Percentiles rank a stretch among this genome's conserved stretches.
phyloP scores from a whole-genome alignment of 2,797 vertebrate species.

The Melopsittacus undulatus region DNA sequence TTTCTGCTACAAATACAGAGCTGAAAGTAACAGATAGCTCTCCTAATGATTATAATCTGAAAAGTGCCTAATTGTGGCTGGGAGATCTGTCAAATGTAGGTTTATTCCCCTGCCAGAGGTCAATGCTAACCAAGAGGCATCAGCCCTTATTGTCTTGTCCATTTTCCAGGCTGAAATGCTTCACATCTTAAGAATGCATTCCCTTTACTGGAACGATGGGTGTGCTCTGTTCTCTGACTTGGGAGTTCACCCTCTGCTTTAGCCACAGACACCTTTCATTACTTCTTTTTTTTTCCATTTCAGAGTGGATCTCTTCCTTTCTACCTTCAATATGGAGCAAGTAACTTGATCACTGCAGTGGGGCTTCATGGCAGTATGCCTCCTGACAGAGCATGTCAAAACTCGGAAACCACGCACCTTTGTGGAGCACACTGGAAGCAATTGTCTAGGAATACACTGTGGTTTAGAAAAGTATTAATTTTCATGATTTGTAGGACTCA shows the following conservation, averaged over 20 bases:
- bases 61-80: neutral
- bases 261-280: neutral
- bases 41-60: neutral
- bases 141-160: neutral
- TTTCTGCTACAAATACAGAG: neutral
- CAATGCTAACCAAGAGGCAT: neutral
- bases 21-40: neutral
- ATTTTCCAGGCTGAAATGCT: constrained; percentile 7
- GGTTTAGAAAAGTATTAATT: neutral
- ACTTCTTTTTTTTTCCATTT: neutral
- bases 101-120: neutral
- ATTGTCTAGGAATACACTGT: neutral
- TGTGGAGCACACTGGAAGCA: neutral
- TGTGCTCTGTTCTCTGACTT: neutral
- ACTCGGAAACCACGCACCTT: neutral
- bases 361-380: neutral
- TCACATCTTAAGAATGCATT: constrained; percentile 33
- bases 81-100: neutral
- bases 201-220: neutral
- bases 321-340: neutral
- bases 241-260: neutral
- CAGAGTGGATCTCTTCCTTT: neutral
- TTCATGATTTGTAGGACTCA: neutral
- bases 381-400: neutral
- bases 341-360: neutral